phyloP scores from a whole-genome alignment of 1,140 invertebrate genomes.

The Sycobia sp. region DNA sequence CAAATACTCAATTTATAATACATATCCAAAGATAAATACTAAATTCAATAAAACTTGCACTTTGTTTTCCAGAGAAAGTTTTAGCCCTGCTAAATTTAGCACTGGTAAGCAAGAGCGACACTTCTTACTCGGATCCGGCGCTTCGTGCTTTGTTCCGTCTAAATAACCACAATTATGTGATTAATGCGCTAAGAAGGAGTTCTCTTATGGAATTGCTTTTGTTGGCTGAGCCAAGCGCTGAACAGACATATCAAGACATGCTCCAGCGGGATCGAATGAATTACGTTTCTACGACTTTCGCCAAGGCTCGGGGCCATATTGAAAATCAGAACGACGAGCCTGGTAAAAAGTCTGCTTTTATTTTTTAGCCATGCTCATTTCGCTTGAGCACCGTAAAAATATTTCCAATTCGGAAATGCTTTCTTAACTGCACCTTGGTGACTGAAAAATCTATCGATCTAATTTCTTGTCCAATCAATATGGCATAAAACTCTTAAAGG shows the following conservation, averaged over 20 bases:
- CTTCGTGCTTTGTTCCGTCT: slow-evolving; percentile 85
- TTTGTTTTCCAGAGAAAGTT: slow-evolving; percentile 74
- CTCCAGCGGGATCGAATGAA: slow-evolving; percentile 51
- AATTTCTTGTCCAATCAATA: no score
- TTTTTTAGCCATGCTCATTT: neutral
- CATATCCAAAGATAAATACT: neutral
- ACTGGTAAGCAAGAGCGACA: slow-evolving; percentile 83
- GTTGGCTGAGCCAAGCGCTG: slow-evolving; percentile 81
- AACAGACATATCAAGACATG: slow-evolving; percentile 81
- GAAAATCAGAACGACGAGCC: slow-evolving; percentile 54
- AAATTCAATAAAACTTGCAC: neutral
- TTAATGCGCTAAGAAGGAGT: slow-evolving; percentile 85
- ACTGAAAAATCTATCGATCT: neutral
- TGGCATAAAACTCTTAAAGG: no score
- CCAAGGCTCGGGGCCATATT: slow-evolving; percentile 51
- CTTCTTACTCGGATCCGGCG: slow-evolving; percentile 77
- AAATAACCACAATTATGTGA: slow-evolving; percentile 92
- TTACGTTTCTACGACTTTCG: slow-evolving; percentile 54
- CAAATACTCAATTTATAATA: no score
- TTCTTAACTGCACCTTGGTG: neutral
- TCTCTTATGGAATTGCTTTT: slow-evolving; percentile 80
- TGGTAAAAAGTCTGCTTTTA: slow-evolving; percentile 46
- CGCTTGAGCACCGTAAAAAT: no score
- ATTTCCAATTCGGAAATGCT: no score
- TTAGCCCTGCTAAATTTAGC: slow-evolving; percentile 83